Evolutionary conservation across 2,797 vertebrate species (phyloP), one percentile per base, ranked within the genome.

Genomic region (Distichodus sexfasciatus): DNA sequence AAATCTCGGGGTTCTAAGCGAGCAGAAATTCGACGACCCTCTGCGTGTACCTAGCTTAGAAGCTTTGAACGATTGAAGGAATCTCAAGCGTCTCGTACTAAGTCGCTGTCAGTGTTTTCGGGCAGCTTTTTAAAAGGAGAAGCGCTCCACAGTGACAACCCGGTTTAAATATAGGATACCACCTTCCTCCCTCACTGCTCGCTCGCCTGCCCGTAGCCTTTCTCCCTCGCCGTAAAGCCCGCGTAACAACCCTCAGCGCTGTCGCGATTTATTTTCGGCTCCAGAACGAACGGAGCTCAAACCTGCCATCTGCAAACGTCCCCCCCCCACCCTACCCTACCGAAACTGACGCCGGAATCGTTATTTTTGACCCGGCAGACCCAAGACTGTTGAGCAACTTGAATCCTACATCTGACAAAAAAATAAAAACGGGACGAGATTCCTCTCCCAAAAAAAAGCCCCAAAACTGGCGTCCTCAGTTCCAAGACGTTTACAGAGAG

Each of bases 121-220:
- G 31, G 9, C 31, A 33, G 31, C 4, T 33, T 9, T 9, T 33
- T 4, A 4, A 33, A 33, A n/a, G n/a, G n/a, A n/a, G n/a, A n/a
- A n/a, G n/a, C n/a, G n/a, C n/a, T n/a, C n/a, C n/a, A n/a, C n/a
- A n/a, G n/a, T n/a, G n/a, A n/a, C n/a, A n/a, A n/a, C n/a, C n/a
- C n/a, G n/a, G n/a, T n/a, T n/a, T n/a, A n/a, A n/a, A n/a, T n/a
- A n/a, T n/a, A n/a, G n/a, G n/a, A n/a, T n/a, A n/a, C n/a, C n/a
- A 78, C 53, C 54, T 72, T 74, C 7, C 1, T 74, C 58, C 76
- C 66, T 83, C 81, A 71, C 59, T 73, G 69, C 57, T 71, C 71
- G 78, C 82, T 84, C 77, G 84, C 48, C 29, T 14, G 28, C 5
- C 2, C 24, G n/a, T 24, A 5, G 11, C 26, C 28, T 15, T 14